Base-by-base conservation (phyloP, 2,797 vertebrate species). In the Poeciliopsis turneri region DNA sequence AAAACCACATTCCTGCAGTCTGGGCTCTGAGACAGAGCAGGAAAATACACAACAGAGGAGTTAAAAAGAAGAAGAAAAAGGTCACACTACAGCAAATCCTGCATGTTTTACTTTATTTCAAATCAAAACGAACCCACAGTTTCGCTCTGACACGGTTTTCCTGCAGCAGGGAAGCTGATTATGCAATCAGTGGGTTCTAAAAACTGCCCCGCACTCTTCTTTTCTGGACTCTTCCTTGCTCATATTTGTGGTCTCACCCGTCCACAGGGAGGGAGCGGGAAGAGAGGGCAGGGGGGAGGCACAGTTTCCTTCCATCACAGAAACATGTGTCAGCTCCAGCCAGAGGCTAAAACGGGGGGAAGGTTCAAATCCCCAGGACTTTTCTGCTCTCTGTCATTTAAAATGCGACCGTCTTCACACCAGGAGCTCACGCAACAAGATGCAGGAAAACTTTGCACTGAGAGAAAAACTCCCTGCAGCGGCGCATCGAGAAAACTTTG, bases 271-370 rank as follows among this genome's bases (percentile, higher is more conserved):
- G 39, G 25, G 20, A 66, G 61, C 76, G 82, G 77, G 78, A 79
- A 23, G 23, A 5, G 23, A 39, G 59, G 16, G 30, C 2, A 77
- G 18, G 77, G 64, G 73, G 23, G 72, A 76, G 85, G 79, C 66
- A 51, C 74, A 78, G 74, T 90, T 92, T 92, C 88, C 91, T 90
- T 92, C 90, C 91, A 94, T 93, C 92, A 93, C 91, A 92, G 90
- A 92, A 87, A 74, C 87, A 87, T 87, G 81, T 88, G 84, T 88
- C 83, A 84, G 89, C 85, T 82, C 87, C 88, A 81, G 84, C 80
- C 84, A 71, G 36, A 82, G 81, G 76, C 74, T 5, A 3, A 69
- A 73, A 47, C 72, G 76, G 74, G 46, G 81, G 45, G 75, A 74
- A 30, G 83, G 75, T 69, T 78, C 78, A 59, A 75, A 68, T 57